These are phyloP conservation scores for Diploscapter pachys DNA, from an alignment of 1,140 invertebrate species.

Conservation along the genomic window DNA sequence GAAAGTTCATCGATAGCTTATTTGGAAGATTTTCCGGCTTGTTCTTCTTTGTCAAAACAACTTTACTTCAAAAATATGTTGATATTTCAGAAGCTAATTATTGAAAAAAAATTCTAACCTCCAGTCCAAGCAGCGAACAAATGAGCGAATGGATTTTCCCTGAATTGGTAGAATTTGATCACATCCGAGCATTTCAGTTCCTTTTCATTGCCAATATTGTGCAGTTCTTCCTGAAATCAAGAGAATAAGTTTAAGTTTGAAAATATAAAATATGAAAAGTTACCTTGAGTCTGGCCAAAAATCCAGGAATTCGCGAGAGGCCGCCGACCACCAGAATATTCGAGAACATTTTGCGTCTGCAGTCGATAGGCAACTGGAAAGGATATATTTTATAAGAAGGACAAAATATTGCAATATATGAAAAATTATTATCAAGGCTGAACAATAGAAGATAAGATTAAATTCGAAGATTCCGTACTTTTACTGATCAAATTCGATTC, in stretches of 20 bases:
- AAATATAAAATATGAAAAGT: too few relatives aligned
- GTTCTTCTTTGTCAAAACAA: too few relatives aligned
- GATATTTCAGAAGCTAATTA: neutral
- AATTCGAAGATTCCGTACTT: neutral
- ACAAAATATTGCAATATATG: neutral
- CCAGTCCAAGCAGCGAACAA: neutral
- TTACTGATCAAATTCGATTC: neutral
- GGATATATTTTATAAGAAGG: neutral
- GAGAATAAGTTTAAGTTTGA: too few relatives aligned
- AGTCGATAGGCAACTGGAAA: constrained; percentile 6
- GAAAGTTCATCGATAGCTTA: too few relatives aligned
- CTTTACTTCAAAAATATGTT: neutral
- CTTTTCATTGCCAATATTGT: neutral
- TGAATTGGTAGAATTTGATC: constrained; percentile 11
- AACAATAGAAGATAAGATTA: neutral
- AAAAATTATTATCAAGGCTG: neutral
- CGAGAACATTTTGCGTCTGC: neutral
- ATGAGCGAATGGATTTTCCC: neutral
- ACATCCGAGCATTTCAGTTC: neutral
- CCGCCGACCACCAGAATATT: neutral
- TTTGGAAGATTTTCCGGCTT: too few relatives aligned
- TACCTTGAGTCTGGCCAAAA: neutral
- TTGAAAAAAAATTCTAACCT: neutral
- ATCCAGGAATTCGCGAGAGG: neutral
- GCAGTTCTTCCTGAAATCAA: constrained; percentile 11